Percentiles rank a stretch among this genome's conserved stretches.
phyloP scores from a whole-genome alignment of 2,797 vertebrate species.

The Apogon talboti region DNA sequence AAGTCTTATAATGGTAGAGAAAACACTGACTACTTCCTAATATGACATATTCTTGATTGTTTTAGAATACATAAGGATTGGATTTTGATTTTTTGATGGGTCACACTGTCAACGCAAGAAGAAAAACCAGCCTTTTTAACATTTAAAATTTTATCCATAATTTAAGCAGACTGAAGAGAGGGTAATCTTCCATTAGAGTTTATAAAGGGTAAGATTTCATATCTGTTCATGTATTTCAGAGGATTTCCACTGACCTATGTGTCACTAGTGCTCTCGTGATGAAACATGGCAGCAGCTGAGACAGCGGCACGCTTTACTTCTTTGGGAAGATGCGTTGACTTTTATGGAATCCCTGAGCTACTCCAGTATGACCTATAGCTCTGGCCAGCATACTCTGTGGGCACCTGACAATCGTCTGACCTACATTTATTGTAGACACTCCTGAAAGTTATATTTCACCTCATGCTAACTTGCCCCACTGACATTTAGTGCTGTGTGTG shows the following conservation, averaged over 20 bases:
- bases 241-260: constrained; percentile 9
- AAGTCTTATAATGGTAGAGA: too few species aligned
- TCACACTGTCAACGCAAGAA: too few species aligned
- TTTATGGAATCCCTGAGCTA: constrained; percentile 29
- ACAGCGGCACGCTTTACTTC: constrained; percentile 14
- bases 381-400: constrained; percentile 2
- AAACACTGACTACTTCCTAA: too few species aligned
- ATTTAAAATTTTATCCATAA: too few species aligned
- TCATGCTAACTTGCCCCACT: constrained; percentile 19
- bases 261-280: constrained; percentile 16
- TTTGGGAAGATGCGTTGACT: constrained; percentile 24
- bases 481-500: constrained; percentile 42
- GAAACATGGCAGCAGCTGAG: constrained; percentile 8
- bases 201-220: background rate
- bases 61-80: too few species aligned
- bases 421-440: constrained; percentile 26
- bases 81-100: too few species aligned
- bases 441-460: constrained; percentile 28
- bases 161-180: background rate
- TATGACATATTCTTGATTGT: too few species aligned
- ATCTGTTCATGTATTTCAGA: background rate
- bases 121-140: too few species aligned
- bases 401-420: constrained; percentile 44
- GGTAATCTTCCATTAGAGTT: background rate
- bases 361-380: constrained; percentile 21